These are phyloP conservation scores for Geopemphigus sp. DNA, from an alignment of 1,140 invertebrate species.

Conservation along the genomic window DNA sequence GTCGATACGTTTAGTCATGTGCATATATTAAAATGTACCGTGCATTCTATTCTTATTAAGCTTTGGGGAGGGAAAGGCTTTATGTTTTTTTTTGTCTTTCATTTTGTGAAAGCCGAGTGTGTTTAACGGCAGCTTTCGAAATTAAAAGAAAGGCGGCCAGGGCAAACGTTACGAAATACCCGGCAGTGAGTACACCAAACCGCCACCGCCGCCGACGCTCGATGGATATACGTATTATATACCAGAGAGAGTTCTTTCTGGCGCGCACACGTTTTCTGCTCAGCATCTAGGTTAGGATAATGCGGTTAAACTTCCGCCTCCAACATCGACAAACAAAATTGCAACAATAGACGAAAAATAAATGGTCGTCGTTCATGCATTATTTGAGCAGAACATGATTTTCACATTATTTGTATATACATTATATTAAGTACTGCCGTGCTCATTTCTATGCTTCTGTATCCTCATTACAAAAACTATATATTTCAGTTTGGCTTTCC, in stretches of 20 bases:
- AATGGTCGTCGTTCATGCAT: slow-evolving; percentile 17
- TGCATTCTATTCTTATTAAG: not conserved
- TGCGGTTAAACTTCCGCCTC: slow-evolving; percentile 45
- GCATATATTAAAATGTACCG: no score
- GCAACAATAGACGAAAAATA: slow-evolving; percentile 39
- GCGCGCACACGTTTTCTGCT: not conserved
- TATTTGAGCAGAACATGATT: slow-evolving; percentile 39
- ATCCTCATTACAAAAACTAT: not conserved
- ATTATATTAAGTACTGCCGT: not conserved
- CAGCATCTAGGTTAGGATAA: slow-evolving; percentile 45
- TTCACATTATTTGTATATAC: slow-evolving; percentile 14
- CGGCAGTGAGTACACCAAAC: slow-evolving; percentile 46
- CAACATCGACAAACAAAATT: slow-evolving; percentile 27
- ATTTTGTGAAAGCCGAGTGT: slow-evolving; percentile 33
- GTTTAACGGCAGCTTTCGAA: slow-evolving; percentile 37
- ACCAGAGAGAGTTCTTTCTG: slow-evolving; percentile 40
- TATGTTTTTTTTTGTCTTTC: slow-evolving; percentile 35
- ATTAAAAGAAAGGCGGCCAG: slow-evolving; percentile 44
- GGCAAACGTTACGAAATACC: slow-evolving; percentile 48
- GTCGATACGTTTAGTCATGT: no score
- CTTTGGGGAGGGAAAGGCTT: slow-evolving; percentile 27
- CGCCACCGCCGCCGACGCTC: slow-evolving; percentile 40
- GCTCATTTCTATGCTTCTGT: not conserved
- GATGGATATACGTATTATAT: not conserved
- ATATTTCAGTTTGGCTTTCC: not conserved